Evolutionary conservation across 2,113 vertebrate genomes (phyloP), one percentile per base, ranked within the genome.

Genomic region (Megalops atlanticus): DNA sequence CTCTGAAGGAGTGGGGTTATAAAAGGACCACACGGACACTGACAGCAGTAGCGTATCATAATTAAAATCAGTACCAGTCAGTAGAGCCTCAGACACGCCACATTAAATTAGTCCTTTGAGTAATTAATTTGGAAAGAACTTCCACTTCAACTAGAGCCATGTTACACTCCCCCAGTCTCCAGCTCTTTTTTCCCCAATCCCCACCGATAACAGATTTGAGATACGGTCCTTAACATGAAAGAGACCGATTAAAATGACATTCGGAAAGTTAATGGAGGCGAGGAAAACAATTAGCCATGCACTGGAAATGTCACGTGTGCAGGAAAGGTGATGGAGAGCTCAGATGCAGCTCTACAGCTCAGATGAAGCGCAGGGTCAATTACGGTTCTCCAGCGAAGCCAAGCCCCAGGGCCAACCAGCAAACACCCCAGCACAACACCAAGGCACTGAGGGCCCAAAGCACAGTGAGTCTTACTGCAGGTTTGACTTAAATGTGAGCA

Each of bases 131-230:
- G 83, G 72, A 80, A 24, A 58, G 0, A 2, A 54, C 69, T 86
- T 74, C 31, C 15, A 41, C 74, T 36, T 52, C 64, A 85, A 87
- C 88, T 74, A 85, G 81, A 86, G 52, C 18, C 52, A 82, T 71
- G 27, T 74, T 73, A 85, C 80, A 83, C 24, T 21, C 0, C 18
- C 45, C 18, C 54, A 83, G 86, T 88, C 84, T 82, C 86, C 80
- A 80, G 88, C 88, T 89, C 78, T 84, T 85, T 86, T 83, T 54
- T 68, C 78, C 78, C 52, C 77, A 87, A 87, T 52, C 41, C 76
- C 78, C 80, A 81, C 77, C 87, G 87, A 91, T 87, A 90, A 91
- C 87, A 91, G 87, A 86, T 82, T 82, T 89, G 89, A 89, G 87
- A 86, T 82, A 83, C 89, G 89, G 89, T 86, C 86, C 87, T 90